Evolutionary conservation across 2,113 vertebrate genomes (phyloP), one percentile per base, ranked within the genome.

Genomic region (Lophura nycthemera): DNA sequence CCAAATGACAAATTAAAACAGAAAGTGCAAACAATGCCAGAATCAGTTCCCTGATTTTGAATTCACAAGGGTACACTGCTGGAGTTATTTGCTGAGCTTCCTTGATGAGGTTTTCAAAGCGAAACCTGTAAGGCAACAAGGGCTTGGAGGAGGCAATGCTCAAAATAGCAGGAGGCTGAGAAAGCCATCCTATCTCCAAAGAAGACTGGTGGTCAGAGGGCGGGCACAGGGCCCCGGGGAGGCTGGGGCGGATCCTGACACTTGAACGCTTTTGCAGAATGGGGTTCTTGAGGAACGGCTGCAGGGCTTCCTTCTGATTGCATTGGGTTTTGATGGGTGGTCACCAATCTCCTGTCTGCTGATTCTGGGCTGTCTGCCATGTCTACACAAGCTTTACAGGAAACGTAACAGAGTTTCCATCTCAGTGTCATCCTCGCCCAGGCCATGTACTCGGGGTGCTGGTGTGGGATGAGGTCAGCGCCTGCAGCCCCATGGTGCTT

Each of bases 1-100:
- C 40, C 40, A 96, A 96, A 93, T 91, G 83, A 96, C 93, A 97
- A 96, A 97, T 97, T 97, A 90, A 96, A 96, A 93, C 22, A 86
- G 93, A 97, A 96, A 89, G 95, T 0, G 10, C 52, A 95, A 89
- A 91, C 67, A 81, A 74, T 65, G 76, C 71, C 83, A 83, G 84
- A 95, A 96, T 95, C 76, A 91, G 65, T 92, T 73, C 71, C 96
- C 86, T 91, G 83, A 90, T 92, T 95, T 93, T 74, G 70, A 95
- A 94, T 84, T 93, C 84, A 91, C 25, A 65, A 50, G 50, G 91
- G 87, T 89, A 66, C 40, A 18, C 69, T 3, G 9, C 36, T 59
- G 36, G 42, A 83, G 94, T 96, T 95, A 93, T 94, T 91, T 90
- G 34, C 43, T 1, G 25, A 95, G 73, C 65, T 95, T 93, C 83